These are phyloP conservation scores for Ceratosolen solmsi DNA, from an alignment of 1,140 invertebrate species.

Conservation along the genomic window DNA sequence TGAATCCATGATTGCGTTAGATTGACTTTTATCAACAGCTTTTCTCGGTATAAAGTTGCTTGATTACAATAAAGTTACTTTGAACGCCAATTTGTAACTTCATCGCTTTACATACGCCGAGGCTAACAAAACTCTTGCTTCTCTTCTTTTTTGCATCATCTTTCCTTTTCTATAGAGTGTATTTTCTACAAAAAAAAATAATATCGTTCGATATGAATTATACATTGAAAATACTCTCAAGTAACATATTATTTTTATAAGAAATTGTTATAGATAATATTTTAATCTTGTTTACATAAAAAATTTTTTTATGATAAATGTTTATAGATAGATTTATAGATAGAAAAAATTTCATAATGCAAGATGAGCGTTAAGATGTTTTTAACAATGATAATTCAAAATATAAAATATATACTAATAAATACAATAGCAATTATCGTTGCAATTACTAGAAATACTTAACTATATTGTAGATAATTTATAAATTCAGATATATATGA, in stretches of 20 bases:
- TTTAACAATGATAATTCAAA: too few species aligned
- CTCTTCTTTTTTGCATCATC: neutral
- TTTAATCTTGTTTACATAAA: too few species aligned
- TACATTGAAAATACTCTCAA: neutral
- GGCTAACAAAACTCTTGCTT: neutral
- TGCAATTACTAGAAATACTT: too few species aligned
- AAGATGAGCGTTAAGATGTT: too few species aligned
- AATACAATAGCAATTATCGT: too few species aligned
- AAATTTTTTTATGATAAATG: too few species aligned
- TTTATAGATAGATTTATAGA: too few species aligned
- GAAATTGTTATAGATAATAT: too few species aligned
- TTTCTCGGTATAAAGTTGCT: neutral
- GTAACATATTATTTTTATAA: neutral
- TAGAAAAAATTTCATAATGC: too few species aligned
- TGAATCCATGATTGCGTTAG: slow-evolving; percentile 52
- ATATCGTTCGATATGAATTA: neutral
- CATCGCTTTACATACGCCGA: slow-evolving; percentile 34
- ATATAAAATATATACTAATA: too few species aligned
- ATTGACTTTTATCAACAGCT: neutral
- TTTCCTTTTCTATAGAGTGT: neutral
- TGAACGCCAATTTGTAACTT: neutral
- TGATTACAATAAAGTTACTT: neutral
- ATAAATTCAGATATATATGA: too few species aligned
- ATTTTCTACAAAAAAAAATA: neutral
- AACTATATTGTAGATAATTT: too few species aligned